phyloP scores from a whole-genome alignment of 1,140 invertebrate species.

The Drosophila azteca region DNA sequence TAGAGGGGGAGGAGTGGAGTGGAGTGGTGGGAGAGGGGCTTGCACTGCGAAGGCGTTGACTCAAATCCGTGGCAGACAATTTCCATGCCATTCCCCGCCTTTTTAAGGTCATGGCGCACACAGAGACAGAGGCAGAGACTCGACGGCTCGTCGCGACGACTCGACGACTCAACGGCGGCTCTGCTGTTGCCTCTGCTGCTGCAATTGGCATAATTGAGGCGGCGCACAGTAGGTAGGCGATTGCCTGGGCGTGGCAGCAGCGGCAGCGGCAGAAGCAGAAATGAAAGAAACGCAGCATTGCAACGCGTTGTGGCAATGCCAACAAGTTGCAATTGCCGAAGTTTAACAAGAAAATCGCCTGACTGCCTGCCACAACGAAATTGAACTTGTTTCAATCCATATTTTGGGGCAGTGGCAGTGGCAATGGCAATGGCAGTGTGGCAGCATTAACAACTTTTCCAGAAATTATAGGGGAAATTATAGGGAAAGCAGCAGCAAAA shows the following conservation, averaged over 20 bases:
- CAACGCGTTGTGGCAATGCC: constrained; percentile 34
- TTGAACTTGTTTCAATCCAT: constrained; percentile 25
- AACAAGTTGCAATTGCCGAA: constrained; percentile 53
- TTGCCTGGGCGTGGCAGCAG: constrained; percentile 48
- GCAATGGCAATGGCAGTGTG: not conserved
- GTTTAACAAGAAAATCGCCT: constrained; percentile 15
- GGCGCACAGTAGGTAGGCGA: constrained; percentile 67
- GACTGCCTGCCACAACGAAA: not conserved
- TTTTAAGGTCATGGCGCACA: constrained; percentile 77
- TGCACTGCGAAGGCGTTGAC: constrained; percentile 32
- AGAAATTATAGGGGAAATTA: no score
- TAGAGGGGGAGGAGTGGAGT: constrained; percentile 1
- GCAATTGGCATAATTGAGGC: constrained; percentile 81
- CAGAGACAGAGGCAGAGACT: no score
- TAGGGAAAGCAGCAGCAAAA: no score
- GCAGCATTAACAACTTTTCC: constrained; percentile 11
- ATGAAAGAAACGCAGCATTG: constrained; percentile 25
- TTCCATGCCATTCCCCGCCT: constrained; percentile 68
- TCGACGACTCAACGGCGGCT: no score
- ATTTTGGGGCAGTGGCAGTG: no score
- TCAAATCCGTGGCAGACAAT: constrained; percentile 62
- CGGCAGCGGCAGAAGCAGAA: constrained; percentile 48
- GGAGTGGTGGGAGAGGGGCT: not conserved
- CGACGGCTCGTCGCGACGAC: no score
- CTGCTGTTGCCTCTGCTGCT: constrained; percentile 39